phyloP scores from a whole-genome alignment of 2,888 invertebrate species.

The Dryobota labecula region DNA sequence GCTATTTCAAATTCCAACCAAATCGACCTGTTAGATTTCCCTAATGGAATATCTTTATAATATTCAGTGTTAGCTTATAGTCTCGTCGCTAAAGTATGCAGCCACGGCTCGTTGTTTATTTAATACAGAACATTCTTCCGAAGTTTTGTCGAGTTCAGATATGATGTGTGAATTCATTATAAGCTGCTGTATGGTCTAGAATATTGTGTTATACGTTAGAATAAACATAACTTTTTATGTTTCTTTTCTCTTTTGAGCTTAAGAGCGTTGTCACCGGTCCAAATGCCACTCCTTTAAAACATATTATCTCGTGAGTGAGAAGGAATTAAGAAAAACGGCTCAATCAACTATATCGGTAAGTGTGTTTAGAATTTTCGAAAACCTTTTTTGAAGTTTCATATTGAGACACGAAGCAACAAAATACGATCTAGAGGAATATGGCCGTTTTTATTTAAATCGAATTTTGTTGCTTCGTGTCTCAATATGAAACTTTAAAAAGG shows the following conservation, averaged over 20 bases:
- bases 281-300: too few relatives aligned
- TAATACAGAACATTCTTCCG: slow-evolving; percentile 10
- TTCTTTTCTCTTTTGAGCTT: not conserved
- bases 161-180: slow-evolving; percentile 18
- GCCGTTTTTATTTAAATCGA: too few relatives aligned
- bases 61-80: slow-evolving; percentile 4
- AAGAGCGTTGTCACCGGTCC: too few relatives aligned
- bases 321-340: too few relatives aligned
- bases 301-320: too few relatives aligned
- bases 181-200: not conserved
- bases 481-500: too few relatives aligned
- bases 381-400: too few relatives aligned
- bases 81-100: slow-evolving; percentile 13
- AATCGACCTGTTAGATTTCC: slow-evolving; percentile 10
- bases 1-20: not conserved
- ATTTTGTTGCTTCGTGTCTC: too few relatives aligned
- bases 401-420: too few relatives aligned
- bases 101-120: slow-evolving; percentile 1
- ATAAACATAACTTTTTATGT: not conserved
- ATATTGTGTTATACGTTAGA: not conserved
- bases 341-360: too few relatives aligned
- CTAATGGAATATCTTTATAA: slow-evolving; percentile 44
- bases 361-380: too few relatives aligned
- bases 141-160: slow-evolving; percentile 21
- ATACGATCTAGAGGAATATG: too few relatives aligned